Evolutionary conservation across 2,797 vertebrate species (phyloP).

Genomic region (Eospalax fontanierii): DNA sequence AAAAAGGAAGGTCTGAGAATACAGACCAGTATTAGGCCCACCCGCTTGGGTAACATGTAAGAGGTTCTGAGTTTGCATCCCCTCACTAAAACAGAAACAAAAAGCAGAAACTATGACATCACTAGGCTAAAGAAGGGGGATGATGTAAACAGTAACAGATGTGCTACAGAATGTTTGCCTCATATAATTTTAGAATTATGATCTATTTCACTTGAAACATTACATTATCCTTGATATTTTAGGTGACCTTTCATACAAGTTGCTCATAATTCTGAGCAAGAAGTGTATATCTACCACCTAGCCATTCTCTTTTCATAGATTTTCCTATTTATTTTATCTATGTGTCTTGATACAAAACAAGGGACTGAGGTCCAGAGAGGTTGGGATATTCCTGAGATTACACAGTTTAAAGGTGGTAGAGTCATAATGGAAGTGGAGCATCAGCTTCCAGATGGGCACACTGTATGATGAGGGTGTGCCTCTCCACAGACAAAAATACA

Average conservation of each 20-base stretch:
- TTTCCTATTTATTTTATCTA: slow-evolving; percentile 7
- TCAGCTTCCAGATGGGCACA: background rate
- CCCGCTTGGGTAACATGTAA: background rate
- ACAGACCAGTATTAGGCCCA: background rate
- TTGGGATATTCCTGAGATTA: background rate
- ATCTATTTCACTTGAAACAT: background rate
- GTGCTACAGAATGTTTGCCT: background rate
- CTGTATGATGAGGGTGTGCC: rapidly evolving
- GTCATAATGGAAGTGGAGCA: background rate
- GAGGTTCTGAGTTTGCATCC: background rate
- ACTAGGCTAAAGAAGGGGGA: background rate
- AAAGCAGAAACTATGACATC: background rate
- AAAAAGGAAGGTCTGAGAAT: background rate
- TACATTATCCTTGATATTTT: background rate
- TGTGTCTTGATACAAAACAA: background rate
- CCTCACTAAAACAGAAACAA: background rate
- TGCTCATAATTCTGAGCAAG: background rate
- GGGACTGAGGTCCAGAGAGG: background rate
- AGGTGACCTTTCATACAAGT: background rate
- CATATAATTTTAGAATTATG: background rate
- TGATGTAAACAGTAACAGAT: background rate
- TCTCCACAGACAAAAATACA: background rate
- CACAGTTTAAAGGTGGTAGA: background rate
- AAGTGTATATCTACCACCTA: background rate
- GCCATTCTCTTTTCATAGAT: background rate